phyloP scores from a whole-genome alignment of 2,797 vertebrate species.

The Periparus ater region DNA sequence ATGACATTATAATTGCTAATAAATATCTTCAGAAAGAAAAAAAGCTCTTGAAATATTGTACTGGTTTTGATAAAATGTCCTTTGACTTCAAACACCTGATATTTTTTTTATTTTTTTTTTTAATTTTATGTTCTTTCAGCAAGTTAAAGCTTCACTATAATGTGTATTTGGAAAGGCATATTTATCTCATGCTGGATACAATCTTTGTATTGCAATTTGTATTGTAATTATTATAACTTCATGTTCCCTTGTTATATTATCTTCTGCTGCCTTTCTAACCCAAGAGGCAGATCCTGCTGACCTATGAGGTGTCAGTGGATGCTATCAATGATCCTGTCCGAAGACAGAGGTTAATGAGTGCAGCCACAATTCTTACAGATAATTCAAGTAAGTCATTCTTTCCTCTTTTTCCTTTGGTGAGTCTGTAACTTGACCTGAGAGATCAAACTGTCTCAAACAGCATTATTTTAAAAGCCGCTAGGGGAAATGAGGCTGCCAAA shows the following conservation, averaged over 20 bases:
- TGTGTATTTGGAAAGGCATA: neutral
- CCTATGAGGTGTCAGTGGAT: constrained; percentile 81
- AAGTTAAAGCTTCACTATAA: neutral
- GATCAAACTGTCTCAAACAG: neutral
- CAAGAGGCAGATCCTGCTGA: constrained; percentile 71
- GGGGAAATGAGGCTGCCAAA: neutral
- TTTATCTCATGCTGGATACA: neutral
- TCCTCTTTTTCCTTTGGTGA: neutral
- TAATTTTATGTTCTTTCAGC: neutral
- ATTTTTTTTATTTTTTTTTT: neutral
- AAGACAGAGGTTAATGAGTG: constrained; percentile 87
- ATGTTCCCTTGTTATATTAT: neutral
- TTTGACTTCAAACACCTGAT: neutral
- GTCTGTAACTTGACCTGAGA: neutral
- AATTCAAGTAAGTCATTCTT: constrained; percentile 83
- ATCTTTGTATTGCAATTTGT: neutral
- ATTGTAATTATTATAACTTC: neutral
- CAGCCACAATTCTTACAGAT: constrained; percentile 89
- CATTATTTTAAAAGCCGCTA: neutral
- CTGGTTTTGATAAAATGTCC: neutral
- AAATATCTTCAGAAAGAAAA: neutral
- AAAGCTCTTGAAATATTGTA: neutral
- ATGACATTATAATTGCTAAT: neutral
- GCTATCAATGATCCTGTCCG: constrained; percentile 75
- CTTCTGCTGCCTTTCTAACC: neutral